phyloP scores from a whole-genome alignment of 1,140 invertebrate genomes.

The Diorhabda carinulata region DNA sequence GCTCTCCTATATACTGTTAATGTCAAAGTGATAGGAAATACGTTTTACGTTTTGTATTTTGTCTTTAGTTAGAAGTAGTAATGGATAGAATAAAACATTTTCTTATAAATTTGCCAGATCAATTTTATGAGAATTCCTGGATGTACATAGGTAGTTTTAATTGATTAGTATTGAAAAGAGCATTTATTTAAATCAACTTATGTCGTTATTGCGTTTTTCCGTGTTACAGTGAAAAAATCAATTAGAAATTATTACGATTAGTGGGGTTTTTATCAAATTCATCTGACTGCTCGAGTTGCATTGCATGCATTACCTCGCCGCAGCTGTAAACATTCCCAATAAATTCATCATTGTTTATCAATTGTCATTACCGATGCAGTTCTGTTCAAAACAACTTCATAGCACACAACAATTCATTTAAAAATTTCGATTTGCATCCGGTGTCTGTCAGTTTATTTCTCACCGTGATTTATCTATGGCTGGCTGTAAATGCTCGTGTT shows the following conservation, averaged over 20 bases:
- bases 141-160: slow-evolving; percentile 1
- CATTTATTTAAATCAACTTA: not conserved
- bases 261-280: not conserved
- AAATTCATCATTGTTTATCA: not conserved
- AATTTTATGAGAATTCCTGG: not conserved
- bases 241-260: not conserved
- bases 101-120: too few species aligned
- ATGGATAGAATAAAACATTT: too few species aligned
- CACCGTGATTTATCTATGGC: not conserved
- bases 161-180: slow-evolving; percentile 6
- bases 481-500: too few species aligned
- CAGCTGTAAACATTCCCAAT: not conserved
- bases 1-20: too few species aligned
- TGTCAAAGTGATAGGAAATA: too few species aligned
- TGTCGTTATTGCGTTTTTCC: not conserved
- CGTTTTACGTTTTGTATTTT: too few species aligned
- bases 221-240: not conserved
- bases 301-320: not conserved
- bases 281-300: slow-evolving; percentile 1
- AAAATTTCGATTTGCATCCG: not conserved
- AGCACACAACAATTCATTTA: slow-evolving; percentile 2
- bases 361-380: not conserved
- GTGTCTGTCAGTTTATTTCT: not conserved
- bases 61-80: too few species aligned
- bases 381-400: not conserved